Percentiles rank a stretch among this genome's conserved stretches.
Conservation (phyloP, 2,797 vertebrate species). For the Platalea minor region DNA sequence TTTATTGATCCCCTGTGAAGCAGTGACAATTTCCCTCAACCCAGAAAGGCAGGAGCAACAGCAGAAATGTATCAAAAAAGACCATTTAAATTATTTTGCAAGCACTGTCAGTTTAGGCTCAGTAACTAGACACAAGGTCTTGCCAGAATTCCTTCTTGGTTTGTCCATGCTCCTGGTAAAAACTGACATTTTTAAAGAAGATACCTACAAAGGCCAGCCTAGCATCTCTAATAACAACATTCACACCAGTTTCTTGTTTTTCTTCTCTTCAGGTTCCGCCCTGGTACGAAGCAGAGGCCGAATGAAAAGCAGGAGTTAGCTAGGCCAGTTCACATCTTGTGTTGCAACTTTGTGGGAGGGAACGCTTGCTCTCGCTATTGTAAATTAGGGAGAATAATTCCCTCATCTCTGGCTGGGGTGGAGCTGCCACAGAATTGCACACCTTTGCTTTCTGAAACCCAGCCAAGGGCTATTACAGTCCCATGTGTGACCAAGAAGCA, state of each 20-base stretch:
- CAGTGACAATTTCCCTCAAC: neutral
- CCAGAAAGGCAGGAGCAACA: neutral
- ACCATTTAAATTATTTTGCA: neutral
- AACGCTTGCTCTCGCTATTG: accelerated
- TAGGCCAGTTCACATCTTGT: neutral
- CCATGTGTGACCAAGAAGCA: neutral
- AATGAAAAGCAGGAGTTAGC: neutral
- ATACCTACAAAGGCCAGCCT: neutral
- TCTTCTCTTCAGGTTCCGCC: neutral
- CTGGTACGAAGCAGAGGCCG: accelerated
- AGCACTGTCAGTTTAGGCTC: neutral
- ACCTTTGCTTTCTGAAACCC: slow-evolving; percentile 1
- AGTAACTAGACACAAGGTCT: neutral
- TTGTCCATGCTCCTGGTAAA: neutral
- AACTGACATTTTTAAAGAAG: neutral
- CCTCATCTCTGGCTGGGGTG: slow-evolving; percentile 16
- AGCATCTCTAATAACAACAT: neutral
- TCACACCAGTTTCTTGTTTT: neutral
- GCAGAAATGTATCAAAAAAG: neutral
- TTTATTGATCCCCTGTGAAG: neutral
- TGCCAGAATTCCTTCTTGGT: neutral
- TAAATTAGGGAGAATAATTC: slow-evolving; percentile 37
- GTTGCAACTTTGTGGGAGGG: slow-evolving; percentile 16
- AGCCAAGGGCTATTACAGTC: neutral
- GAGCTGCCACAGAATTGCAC: neutral